Evolutionary conservation across 2,797 vertebrate genomes (phyloP), one percentile per base, ranked within the genome.

Genomic region (Knipowitschia caucasica): DNA sequence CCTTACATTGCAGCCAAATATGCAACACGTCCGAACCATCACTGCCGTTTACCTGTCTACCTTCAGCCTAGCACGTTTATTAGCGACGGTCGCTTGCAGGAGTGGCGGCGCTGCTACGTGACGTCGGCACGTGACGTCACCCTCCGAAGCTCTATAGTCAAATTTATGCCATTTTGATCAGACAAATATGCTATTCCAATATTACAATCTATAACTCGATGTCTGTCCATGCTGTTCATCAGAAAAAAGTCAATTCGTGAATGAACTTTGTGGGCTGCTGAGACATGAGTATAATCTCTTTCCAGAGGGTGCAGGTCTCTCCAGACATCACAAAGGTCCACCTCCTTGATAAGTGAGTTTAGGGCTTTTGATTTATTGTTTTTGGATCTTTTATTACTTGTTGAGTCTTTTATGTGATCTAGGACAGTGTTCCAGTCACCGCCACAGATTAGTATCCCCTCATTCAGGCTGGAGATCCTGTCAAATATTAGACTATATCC

Each of bases 211-310:
- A 42, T 15, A 0, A 59, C 11, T 12, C 14, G 49, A 7, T 35
- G 21, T 3, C 14, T 49, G 5, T 59, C 62, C 6, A 15, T n/a
- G 7, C 1, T 18, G 9, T 53, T 39, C 29, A 58, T 25, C 2
- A 59, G 17, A 8, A 62, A 54, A 11, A 40, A 49, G 14, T 50
- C 52, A 33, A 44, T 49, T 12, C 45, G 17, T 27, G 59, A 50
- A 26, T 43, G 29, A 0, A 47, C 27, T 36, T 51, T 52, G 31
- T 52, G 53, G 2, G 30, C 33, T 17, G 53, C 53, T 3, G 39
- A 63, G 5, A 45, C 50, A 2, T 51, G 38, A 2, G 39, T 56
- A 10, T 35, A 63, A 7, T 38, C 50, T 8, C 24, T 60, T 5
- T 53, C 42, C 7, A 38, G 4, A 3, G 53, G 30, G 5, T 63